Percentiles rank a stretch among this genome's conserved stretches.
These are phyloP conservation scores for Istiophorus platypterus DNA, from an alignment of 2,113 vertebrate species.

Conservation along the genomic window DNA sequence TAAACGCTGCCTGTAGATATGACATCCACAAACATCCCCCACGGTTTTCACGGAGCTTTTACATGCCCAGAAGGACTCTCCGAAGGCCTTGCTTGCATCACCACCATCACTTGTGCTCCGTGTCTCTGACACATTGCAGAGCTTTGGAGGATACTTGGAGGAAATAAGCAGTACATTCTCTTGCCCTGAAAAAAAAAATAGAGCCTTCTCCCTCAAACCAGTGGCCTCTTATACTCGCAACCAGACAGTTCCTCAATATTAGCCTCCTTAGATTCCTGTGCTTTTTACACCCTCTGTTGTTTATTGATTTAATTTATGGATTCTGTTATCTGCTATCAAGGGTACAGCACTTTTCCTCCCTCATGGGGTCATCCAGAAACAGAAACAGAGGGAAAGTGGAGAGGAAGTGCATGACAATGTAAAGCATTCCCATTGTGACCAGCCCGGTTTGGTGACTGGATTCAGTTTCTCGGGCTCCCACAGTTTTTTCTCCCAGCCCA, in stretches of 20 bases:
- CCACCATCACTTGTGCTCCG: conserved; percentile 36
- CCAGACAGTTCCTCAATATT: conserved; percentile 63
- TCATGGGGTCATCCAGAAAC: conserved; percentile 69
- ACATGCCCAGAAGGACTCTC: conserved; percentile 45
- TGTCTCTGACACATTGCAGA: conserved; percentile 48
- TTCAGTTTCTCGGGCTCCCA: conserved; percentile 75
- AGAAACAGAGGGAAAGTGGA: conserved; percentile 75
- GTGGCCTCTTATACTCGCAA: conserved; percentile 32
- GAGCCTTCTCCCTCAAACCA: conserved; percentile 48
- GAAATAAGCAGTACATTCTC: conserved; percentile 67
- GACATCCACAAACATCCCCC: conserved; percentile 63
- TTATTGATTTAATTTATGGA: conserved; percentile 79
- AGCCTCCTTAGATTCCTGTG: conserved; percentile 69
- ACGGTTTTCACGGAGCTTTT: conserved; percentile 51
- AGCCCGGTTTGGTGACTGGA: conserved; percentile 69
- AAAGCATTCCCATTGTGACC: conserved; percentile 77
- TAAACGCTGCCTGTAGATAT: conserved; percentile 53
- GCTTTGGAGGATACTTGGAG: conserved; percentile 55
- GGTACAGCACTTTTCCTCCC: conserved; percentile 67
- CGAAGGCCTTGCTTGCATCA: conserved; percentile 48
- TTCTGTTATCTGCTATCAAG: conserved; percentile 76
- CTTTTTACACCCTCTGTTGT: conserved; percentile 74
- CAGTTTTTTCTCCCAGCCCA: conserved; percentile 50
- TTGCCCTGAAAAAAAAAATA: conserved; percentile 29
- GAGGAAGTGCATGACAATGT: conserved; percentile 81